Evolutionary conservation across 2,113 vertebrate species (phyloP), one percentile per base, ranked within the genome.

Genomic region (Puntigrus tetrazona): DNA sequence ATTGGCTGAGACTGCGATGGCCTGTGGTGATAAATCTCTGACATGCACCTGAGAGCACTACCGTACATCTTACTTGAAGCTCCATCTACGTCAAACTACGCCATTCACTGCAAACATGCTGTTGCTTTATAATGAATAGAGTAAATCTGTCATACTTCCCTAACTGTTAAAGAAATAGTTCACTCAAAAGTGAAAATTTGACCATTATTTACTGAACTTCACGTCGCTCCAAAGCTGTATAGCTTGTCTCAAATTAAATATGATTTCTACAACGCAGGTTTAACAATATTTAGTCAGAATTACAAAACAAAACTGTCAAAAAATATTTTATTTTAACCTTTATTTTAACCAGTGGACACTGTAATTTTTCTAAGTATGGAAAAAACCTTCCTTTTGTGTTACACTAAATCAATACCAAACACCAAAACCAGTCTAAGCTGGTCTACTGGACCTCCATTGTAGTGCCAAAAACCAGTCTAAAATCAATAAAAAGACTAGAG

Each of bases 51-150:
- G 34, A 43, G 67, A 76, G 59, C 0, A 43, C 47, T 25, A 38
- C 34, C 27, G 52, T 65, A 76, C 65, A 67, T 73, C 61, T 73
- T 27, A 36, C 41, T 74, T 74, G 4, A 75, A 61, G 43, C 55
- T 74, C 65, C 67, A 82, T 76, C 76, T 74, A 72, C 29, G 55
- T 85, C 83, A 85, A 74, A 83, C 38, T 65, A 55, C 47, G 45
- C 31, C 77, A 31, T 31, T 65, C 14, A 36, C 65, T 55, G 43
- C 25, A 74, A 43, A 63, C 18, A 10, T 70, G 70, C 14, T 25
- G 50, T 45, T n/a, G 59, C 72, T 76, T 22, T 82, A 38, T 65
- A 16, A 50, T 16, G n/a, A 18, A 81, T 81, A 1, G 29, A 27
- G 61, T 16, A 45, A 38, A 81, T 31, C 77, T 63, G 16, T 45